These are phyloP conservation scores for Conchocele bisecta DNA, from an alignment of 2,888 invertebrate species.

Conservation along the genomic window DNA sequence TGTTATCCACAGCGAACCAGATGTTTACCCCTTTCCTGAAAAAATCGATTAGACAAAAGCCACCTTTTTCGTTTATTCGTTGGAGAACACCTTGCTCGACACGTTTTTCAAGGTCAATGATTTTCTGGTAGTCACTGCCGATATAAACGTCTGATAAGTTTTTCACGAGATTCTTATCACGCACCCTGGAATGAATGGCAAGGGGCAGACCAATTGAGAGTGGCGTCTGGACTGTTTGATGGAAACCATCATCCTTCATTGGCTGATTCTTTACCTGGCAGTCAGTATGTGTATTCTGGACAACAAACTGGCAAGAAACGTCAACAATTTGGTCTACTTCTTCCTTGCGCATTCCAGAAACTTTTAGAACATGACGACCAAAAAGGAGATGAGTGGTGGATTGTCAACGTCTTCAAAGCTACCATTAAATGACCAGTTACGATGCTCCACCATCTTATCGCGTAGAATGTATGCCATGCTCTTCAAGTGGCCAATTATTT, in stretches of 20 bases:
- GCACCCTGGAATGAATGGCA: slow-evolving; percentile 5
- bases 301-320: slow-evolving; percentile 31
- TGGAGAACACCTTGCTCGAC: slow-evolving; percentile 28
- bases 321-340: slow-evolving; percentile 36
- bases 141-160: slow-evolving; percentile 11
- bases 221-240: slow-evolving; percentile 23
- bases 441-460: slow-evolving; percentile 1
- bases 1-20: slow-evolving; percentile 48
- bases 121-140: slow-evolving; percentile 1
- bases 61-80: slow-evolving; percentile 2
- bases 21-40: slow-evolving; percentile 37
- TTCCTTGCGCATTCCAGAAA: slow-evolving; percentile 12
- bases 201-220: slow-evolving; percentile 5
- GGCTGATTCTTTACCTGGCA: slow-evolving; percentile 34
- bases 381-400: slow-evolving; percentile 11
- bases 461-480: background rate
- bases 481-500: background rate
- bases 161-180: slow-evolving; percentile 10
- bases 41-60: slow-evolving; percentile 42
- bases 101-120: slow-evolving; percentile 10
- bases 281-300: slow-evolving; percentile 31
- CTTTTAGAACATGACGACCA: slow-evolving; percentile 14
- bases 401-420: slow-evolving; percentile 11
- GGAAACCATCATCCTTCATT: slow-evolving; percentile 20
- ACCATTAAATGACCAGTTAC: slow-evolving; percentile 9